Conservation (phyloP, 2,113 vertebrate genomes). For the Phrynosoma platyrhinos region DNA sequence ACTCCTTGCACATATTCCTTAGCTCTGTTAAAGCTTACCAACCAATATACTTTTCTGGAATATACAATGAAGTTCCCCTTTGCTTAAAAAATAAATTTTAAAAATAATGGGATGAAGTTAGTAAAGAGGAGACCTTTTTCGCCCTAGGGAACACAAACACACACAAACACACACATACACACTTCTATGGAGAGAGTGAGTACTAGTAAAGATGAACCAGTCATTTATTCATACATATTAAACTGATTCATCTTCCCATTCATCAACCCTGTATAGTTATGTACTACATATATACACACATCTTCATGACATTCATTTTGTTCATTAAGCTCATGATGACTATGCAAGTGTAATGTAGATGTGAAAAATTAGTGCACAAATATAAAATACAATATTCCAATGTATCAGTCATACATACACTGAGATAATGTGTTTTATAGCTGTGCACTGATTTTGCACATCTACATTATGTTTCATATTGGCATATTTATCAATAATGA, state of each 20-base stretch:
- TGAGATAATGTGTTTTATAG: not conserved
- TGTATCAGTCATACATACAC: not conserved
- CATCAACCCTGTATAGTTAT: not conserved
- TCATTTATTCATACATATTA: not conserved
- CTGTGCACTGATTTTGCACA: not conserved
- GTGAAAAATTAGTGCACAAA: not conserved
- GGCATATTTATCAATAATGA: no score
- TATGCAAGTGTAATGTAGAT: not conserved
- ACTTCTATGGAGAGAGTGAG: not conserved
- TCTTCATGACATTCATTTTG: not conserved
- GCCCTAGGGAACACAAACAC: not conserved
- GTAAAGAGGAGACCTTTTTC: constrained; percentile 44
- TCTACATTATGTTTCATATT: not conserved
- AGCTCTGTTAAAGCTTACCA: constrained; percentile 78
- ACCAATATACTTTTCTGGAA: constrained; percentile 78
- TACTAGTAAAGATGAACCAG: not conserved
- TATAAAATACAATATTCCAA: not conserved
- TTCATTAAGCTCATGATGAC: not conserved
- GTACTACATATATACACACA: not conserved
- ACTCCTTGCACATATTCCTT: constrained; percentile 82
- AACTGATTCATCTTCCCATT: not conserved
- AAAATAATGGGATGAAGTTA: constrained; percentile 57
- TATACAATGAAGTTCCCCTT: constrained; percentile 79
- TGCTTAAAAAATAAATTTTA: constrained; percentile 57
- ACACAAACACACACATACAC: not conserved